A percentile compares a stretch with the other conserved stretches of the same genome.
These are phyloP conservation scores for Carterocephalus palaemon DNA, from an alignment of 2,888 invertebrate species.

Conservation along the genomic window DNA sequence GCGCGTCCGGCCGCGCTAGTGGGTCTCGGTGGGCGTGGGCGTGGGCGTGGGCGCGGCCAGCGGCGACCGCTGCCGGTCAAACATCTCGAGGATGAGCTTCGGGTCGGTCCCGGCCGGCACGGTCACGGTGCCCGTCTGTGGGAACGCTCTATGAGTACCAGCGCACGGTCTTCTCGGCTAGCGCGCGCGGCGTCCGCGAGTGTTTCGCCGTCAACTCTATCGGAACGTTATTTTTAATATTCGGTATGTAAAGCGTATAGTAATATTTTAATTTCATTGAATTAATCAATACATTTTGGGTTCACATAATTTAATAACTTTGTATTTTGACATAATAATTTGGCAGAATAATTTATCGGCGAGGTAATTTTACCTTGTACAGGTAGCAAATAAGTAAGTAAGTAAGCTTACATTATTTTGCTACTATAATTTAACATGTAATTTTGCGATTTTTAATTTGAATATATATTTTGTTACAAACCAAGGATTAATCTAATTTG, in stretches of 20 bases:
- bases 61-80: slow-evolving; percentile 72
- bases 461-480: no score
- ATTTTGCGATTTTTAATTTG: no score
- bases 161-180: slow-evolving; percentile 66
- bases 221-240: neutral
- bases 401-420: no score
- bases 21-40: slow-evolving; percentile 46
- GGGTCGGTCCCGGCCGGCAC: slow-evolving; percentile 77
- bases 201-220: slow-evolving; percentile 33
- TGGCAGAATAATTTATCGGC: no score
- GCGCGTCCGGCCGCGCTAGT: slow-evolving; percentile 34
- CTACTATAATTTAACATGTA: no score
- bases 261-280: neutral
- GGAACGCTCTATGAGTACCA: slow-evolving; percentile 63
- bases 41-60: slow-evolving; percentile 65
- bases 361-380: no score
- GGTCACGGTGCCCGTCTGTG: slow-evolving; percentile 76
- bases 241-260: neutral
- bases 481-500: no score
- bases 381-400: no score
- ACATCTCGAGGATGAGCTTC: slow-evolving; percentile 77
- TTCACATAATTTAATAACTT: neutral
- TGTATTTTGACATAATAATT: neutral
- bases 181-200: slow-evolving; percentile 65
- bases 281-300: neutral